Conservation (phyloP, 2,888 invertebrate genomes). For the Cremastobaeus sp. region DNA sequence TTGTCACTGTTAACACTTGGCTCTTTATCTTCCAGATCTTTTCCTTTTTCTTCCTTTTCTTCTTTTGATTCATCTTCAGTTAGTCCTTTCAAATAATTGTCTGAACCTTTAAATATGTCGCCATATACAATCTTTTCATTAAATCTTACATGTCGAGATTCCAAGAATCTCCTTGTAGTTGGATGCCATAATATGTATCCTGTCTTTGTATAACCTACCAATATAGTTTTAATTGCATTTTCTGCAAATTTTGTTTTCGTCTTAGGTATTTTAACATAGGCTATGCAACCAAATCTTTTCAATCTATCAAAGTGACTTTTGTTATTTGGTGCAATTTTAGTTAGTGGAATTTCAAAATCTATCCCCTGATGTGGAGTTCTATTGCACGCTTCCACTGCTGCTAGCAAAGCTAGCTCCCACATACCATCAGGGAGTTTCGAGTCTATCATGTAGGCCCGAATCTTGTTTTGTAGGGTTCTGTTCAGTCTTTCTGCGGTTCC, state of each 20-base stretch:
- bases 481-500: constrained; percentile 6
- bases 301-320: neutral
- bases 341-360: constrained; percentile 3
- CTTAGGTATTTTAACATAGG: neutral
- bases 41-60: too few relatives aligned
- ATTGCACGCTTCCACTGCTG: too few relatives aligned
- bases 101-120: too few relatives aligned
- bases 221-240: neutral
- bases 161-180: neutral
- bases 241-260: neutral
- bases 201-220: too few relatives aligned
- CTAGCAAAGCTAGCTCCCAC: constrained; percentile 4
- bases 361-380: neutral
- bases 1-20: too few relatives aligned
- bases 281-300: constrained; percentile 7
- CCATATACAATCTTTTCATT: too few relatives aligned
- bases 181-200: constrained; percentile 10
- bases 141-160: too few relatives aligned
- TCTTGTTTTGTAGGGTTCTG: constrained; percentile 3
- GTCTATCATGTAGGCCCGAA: constrained; percentile 10
- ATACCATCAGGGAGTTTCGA: constrained; percentile 1
- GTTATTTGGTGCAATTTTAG: neutral
- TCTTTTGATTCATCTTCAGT: too few relatives aligned
- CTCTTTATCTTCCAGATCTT: too few relatives aligned
- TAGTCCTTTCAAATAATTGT: too few relatives aligned